A percentile compares a stretch with the other conserved stretches of the same genome.
These are phyloP conservation scores for Clepsis dumicolana DNA, from an alignment of 2,888 invertebrate genomes.

Conservation along the genomic window DNA sequence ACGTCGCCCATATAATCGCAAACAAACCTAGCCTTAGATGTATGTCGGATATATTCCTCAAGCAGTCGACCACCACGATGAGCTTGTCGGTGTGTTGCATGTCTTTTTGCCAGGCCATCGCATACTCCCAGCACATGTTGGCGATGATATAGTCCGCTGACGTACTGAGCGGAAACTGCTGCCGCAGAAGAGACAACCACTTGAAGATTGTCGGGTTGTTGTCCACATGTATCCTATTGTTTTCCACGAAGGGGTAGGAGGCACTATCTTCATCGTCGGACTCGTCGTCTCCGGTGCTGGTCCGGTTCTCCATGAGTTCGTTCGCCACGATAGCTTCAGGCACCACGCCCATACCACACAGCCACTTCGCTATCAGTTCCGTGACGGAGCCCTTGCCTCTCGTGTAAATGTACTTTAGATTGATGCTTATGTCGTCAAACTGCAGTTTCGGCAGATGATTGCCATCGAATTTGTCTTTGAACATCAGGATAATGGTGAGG, in stretches of 20 bases:
- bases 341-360: slow-evolving; percentile 90
- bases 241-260: slow-evolving; percentile 67
- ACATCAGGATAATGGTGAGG: slow-evolving; percentile 89
- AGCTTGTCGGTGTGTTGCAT: slow-evolving; percentile 88
- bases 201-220: slow-evolving; percentile 85
- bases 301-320: slow-evolving; percentile 71
- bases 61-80: slow-evolving; percentile 89
- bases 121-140: slow-evolving; percentile 97
- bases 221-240: slow-evolving; percentile 67
- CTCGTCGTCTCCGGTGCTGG: slow-evolving; percentile 52
- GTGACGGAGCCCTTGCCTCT: slow-evolving; percentile 94
- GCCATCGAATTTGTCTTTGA: slow-evolving; percentile 73
- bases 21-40: slow-evolving; percentile 92
- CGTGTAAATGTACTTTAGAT: slow-evolving; percentile 88
- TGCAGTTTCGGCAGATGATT: slow-evolving; percentile 83
- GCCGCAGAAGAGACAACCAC: slow-evolving; percentile 88
- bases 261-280: slow-evolving; percentile 61
- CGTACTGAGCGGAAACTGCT: slow-evolving; percentile 95
- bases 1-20: slow-evolving; percentile 95
- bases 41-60: slow-evolving; percentile 88
- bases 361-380: slow-evolving; percentile 95
- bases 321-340: slow-evolving; percentile 87
- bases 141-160: slow-evolving; percentile 92
- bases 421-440: slow-evolving; percentile 86
- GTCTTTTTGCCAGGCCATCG: slow-evolving; percentile 94